Conservation (phyloP, 1,140 invertebrate genomes). For the Schlechtendalia chinensis region DNA sequence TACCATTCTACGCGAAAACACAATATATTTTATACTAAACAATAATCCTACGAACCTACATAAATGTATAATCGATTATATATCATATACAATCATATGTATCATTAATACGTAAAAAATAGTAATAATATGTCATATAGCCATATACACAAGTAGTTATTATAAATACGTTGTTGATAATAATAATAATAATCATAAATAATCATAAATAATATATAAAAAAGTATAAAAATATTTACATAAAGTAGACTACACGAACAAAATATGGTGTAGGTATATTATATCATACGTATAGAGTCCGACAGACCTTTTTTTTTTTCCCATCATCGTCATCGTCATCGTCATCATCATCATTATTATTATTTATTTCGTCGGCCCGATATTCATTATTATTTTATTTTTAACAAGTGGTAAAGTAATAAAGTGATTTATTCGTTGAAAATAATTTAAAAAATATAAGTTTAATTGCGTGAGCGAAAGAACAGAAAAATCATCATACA, state of each 20-base stretch:
- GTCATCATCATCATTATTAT: too few species aligned
- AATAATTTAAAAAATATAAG: constrained; percentile 33
- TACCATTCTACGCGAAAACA: constrained; percentile 23
- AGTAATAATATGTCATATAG: constrained; percentile 6
- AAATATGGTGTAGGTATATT: constrained; percentile 40
- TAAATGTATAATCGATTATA: constrained; percentile 13
- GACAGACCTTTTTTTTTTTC: constrained; percentile 1
- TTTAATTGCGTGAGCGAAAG: constrained; percentile 16
- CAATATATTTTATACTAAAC: background rate
- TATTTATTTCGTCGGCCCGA: background rate
- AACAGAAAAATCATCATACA: constrained; percentile 30
- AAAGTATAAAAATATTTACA: constrained; percentile 49
- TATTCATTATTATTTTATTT: constrained; percentile 12
- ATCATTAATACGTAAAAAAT: background rate
- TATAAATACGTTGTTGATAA: constrained; percentile 17
- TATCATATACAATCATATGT: background rate
- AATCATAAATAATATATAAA: constrained; percentile 37
- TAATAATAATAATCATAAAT: too few species aligned
- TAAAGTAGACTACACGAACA: constrained; percentile 45
- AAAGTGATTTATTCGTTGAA: constrained; percentile 19
- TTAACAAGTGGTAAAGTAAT: constrained; percentile 43
- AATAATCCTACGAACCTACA: constrained; percentile 19
- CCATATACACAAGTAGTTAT: background rate
- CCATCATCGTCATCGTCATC: too few species aligned
- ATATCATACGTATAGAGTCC: constrained; percentile 12